Percentiles rank a stretch among this genome's conserved stretches.
phyloP scores from a whole-genome alignment of 1,140 invertebrate genomes.

The Leptinotarsa lineolata region DNA sequence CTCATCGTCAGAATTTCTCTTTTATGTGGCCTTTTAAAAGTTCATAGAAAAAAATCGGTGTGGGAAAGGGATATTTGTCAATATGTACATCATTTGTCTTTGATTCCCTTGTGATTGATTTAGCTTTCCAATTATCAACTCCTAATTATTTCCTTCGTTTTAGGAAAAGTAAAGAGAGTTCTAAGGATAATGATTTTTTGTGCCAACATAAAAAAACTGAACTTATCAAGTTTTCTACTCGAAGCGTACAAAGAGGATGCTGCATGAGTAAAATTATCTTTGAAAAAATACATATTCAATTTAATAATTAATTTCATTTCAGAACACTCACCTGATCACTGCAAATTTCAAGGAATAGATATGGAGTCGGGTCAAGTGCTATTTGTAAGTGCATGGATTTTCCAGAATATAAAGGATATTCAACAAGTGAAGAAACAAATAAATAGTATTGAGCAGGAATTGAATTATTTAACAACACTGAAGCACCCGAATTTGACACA shows the following conservation, averaged over 20 bases:
- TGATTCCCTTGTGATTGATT: no score
- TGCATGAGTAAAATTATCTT: constrained; percentile 58
- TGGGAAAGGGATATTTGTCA: no score
- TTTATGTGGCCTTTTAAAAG: no score
- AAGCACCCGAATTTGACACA: constrained; percentile 73
- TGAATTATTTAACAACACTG: constrained; percentile 68
- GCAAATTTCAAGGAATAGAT: constrained; percentile 63
- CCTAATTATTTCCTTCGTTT: neutral
- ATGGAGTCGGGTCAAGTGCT: constrained; percentile 68
- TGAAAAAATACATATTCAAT: neutral
- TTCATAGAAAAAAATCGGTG: no score
- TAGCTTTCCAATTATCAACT: no score
- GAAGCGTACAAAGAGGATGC: constrained; percentile 61
- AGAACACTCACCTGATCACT: constrained; percentile 51
- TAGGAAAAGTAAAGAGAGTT: constrained; percentile 32
- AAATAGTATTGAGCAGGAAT: constrained; percentile 71
- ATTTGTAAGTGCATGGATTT: constrained; percentile 71
- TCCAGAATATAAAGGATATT: constrained; percentile 49
- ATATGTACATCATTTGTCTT: no score
- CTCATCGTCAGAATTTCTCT: no score
- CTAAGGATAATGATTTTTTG: constrained; percentile 55
- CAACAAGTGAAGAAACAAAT: constrained; percentile 63
- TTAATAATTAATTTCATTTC: constrained; percentile 6
- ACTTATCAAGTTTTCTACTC: constrained; percentile 61
- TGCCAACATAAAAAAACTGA: constrained; percentile 62